These are phyloP conservation scores for Gallinago stenura DNA, from an alignment of 2,797 vertebrate genomes.

Conservation along the genomic window DNA sequence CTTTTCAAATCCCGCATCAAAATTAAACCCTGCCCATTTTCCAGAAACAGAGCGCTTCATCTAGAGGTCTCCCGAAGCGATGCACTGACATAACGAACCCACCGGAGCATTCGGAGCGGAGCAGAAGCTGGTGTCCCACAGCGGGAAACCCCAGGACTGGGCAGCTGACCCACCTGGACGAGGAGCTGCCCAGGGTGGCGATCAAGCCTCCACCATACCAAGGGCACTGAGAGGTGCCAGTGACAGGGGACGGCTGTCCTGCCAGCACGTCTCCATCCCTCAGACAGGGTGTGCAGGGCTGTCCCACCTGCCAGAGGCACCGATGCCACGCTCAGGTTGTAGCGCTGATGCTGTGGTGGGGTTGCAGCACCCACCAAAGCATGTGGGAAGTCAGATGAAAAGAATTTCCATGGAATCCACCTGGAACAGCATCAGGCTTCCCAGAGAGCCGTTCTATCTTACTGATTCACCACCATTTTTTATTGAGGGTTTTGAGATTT, in stretches of 20 bases:
- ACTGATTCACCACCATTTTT: not conserved
- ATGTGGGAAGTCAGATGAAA: rapidly evolving
- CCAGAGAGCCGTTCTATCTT: not conserved
- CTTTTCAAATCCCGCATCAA: not conserved
- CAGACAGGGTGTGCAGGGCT: not conserved
- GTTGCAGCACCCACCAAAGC: not conserved
- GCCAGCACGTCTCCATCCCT: rapidly evolving
- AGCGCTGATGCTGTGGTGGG: not conserved
- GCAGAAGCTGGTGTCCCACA: not conserved
- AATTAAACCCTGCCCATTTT: not conserved
- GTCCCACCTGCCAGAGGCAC: not conserved
- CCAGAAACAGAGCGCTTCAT: not conserved
- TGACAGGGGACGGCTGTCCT: not conserved
- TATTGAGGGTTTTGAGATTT: not conserved
- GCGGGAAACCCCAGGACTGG: not conserved
- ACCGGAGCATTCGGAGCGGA: rapidly evolving
- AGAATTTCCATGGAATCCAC: not conserved
- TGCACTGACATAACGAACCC: not conserved
- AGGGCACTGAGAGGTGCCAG: not conserved
- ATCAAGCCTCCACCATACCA: rapidly evolving
- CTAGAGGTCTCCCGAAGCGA: not conserved
- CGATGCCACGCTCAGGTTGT: rapidly evolving
- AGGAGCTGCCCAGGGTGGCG: not conserved
- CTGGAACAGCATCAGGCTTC: not conserved
- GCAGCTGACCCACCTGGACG: rapidly evolving